These are phyloP conservation scores for Drosophila aldrichi DNA, from an alignment of 2,888 invertebrate species.

Conservation along the genomic window DNA sequence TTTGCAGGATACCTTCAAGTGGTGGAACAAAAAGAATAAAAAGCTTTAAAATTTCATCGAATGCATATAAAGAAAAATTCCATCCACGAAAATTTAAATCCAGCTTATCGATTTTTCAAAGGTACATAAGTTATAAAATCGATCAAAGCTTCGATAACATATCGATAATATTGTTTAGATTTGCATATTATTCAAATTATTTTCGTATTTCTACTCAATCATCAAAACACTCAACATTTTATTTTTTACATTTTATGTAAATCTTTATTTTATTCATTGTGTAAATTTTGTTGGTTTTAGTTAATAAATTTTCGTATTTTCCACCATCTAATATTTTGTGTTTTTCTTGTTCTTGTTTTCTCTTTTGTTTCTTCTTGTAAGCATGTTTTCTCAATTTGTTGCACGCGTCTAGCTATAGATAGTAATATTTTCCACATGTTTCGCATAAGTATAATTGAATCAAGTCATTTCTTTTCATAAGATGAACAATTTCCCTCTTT, in stretches of 20 bases:
- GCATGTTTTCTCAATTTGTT: constrained; percentile 61
- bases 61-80: neutral
- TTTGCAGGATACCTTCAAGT: neutral
- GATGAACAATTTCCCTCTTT: constrained; percentile 61
- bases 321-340: constrained; percentile 1
- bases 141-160: neutral
- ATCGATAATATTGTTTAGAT: no score
- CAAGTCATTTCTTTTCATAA: constrained; percentile 67
- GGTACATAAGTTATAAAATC: no score
- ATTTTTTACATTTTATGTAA: constrained; percentile 71
- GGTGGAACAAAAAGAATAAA: neutral
- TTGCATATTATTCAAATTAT: neutral
- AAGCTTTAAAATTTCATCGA: neutral
- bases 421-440: constrained; percentile 30
- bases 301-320: constrained; percentile 53
- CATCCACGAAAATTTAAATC: no score
- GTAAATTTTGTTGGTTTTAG: constrained; percentile 71
- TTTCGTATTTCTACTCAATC: neutral
- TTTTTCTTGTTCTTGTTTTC: neutral
- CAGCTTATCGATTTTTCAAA: no score
- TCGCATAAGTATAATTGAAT: constrained; percentile 51
- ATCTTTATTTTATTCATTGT: constrained; percentile 72
- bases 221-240: constrained; percentile 4
- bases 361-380: constrained; percentile 28
- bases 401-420: constrained; percentile 66